Percentiles rank a stretch among this genome's conserved stretches.
Conservation (phyloP, 2,113 vertebrate genomes). For the Numida meleagris region DNA sequence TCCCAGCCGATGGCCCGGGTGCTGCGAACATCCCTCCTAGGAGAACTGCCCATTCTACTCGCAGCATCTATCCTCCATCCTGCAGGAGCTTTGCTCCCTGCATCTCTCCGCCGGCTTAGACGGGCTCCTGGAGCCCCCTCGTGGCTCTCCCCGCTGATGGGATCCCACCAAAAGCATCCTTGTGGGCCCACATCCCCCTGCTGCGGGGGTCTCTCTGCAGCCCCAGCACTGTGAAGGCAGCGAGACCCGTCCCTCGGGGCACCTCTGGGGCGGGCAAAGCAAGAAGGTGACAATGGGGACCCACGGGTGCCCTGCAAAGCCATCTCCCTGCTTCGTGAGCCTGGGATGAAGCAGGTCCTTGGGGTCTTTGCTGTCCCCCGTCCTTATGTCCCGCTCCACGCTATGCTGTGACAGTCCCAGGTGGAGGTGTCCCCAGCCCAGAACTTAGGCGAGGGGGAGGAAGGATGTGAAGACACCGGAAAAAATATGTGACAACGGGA, state of each 20-base stretch:
- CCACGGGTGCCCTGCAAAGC: not conserved
- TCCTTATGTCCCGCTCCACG: rapidly evolving
- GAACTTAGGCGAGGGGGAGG: not conserved
- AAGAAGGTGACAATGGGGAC: not conserved
- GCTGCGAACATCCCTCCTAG: not conserved
- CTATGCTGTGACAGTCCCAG: not conserved
- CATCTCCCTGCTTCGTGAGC: not conserved
- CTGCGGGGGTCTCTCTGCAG: not conserved
- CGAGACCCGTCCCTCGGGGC: not conserved
- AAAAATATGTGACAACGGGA: rapidly evolving
- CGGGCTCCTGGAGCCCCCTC: constrained; percentile 65
- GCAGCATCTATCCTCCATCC: not conserved
- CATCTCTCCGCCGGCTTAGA: not conserved
- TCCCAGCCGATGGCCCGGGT: not conserved
- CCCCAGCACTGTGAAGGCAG: not conserved
- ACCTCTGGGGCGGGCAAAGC: not conserved
- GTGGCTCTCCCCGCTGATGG: not conserved
- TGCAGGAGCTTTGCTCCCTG: not conserved
- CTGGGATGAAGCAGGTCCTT: not conserved
- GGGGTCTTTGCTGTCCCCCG: not conserved
- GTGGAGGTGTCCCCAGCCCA: not conserved
- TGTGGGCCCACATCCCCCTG: not conserved
- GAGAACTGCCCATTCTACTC: not conserved
- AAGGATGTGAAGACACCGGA: rapidly evolving
- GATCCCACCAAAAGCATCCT: not conserved